A percentile compares a stretch with the other conserved stretches of the same genome.
phyloP scores from a whole-genome alignment of 2,797 vertebrate genomes.

The Geotria australis region DNA sequence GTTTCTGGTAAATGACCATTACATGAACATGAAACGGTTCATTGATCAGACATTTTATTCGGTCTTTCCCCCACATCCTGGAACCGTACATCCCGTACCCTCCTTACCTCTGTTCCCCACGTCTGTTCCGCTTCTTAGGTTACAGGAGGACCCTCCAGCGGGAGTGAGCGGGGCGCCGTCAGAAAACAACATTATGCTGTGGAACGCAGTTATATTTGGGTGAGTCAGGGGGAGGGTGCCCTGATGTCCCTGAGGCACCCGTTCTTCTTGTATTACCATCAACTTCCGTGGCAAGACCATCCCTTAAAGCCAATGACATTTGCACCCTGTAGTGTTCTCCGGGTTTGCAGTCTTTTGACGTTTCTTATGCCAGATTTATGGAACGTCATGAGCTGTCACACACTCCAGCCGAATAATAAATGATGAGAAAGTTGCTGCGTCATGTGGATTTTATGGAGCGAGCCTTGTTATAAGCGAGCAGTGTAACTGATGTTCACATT shows the following conservation, averaged over 20 bases:
- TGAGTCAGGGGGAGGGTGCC: slow-evolving; percentile 12
- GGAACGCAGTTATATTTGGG: slow-evolving; percentile 99
- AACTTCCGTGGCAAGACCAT: background rate
- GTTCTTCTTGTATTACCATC: background rate
- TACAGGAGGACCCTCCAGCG: slow-evolving; percentile 95
- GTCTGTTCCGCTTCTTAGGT: slow-evolving; percentile 15
- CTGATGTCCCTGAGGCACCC: background rate
- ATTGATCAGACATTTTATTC: too few species aligned
- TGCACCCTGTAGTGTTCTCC: background rate
- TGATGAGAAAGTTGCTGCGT: too few species aligned
- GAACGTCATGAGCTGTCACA: too few species aligned
- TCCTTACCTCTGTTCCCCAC: background rate
- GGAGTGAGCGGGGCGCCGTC: slow-evolving; percentile 91
- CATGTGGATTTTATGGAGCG: too few species aligned
- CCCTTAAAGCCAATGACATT: background rate
- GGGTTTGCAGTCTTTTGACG: background rate
- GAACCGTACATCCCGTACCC: too few species aligned
- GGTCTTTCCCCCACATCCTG: too few species aligned
- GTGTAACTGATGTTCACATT: too few species aligned
- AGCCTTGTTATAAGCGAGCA: too few species aligned
- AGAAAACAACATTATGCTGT: slow-evolving; percentile 98
- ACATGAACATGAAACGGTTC: too few species aligned
- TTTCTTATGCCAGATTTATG: background rate
- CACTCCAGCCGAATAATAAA: too few species aligned
- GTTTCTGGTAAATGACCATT: too few species aligned